Evolutionary conservation across 1,140 invertebrate species (phyloP).

Genomic region (Brachionus calyciflorus): DNA sequence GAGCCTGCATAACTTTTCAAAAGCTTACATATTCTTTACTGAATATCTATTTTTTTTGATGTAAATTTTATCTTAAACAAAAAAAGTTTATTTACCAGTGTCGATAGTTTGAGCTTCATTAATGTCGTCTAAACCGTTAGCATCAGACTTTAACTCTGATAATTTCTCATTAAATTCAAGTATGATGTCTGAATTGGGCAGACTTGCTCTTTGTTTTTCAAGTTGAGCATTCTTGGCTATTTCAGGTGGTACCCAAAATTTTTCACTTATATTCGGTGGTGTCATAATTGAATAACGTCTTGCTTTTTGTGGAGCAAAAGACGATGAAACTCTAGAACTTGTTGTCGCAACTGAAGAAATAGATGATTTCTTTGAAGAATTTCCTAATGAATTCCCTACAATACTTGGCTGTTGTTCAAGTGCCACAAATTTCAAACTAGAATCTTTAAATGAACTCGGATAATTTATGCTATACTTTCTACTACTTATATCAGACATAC

Average conservation of each 20-base stretch:
- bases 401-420: slow-evolving; percentile 26
- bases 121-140: neutral
- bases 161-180: slow-evolving; percentile 8
- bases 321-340: neutral
- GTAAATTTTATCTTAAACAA: too few relatives aligned
- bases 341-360: neutral
- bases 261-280: neutral
- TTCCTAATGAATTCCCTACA: neutral
- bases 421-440: neutral
- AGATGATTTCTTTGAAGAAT: slow-evolving; percentile 13
- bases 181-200: neutral
- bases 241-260: slow-evolving; percentile 31
- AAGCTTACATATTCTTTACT: too few relatives aligned
- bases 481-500: slow-evolving; percentile 6
- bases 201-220: slow-evolving; percentile 14
- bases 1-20: too few relatives aligned
- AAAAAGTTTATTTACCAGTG: slow-evolving; percentile 11
- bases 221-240: neutral
- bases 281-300: slow-evolving; percentile 6
- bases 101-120: neutral
- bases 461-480: slow-evolving; percentile 22
- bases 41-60: too few relatives aligned
- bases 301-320: neutral
- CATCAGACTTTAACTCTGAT: neutral
- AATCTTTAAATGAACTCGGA: neutral